Base-by-base conservation (phyloP, 53 echinoderm and acorn worm genomes). In the Holothuria leucospilota region DNA sequence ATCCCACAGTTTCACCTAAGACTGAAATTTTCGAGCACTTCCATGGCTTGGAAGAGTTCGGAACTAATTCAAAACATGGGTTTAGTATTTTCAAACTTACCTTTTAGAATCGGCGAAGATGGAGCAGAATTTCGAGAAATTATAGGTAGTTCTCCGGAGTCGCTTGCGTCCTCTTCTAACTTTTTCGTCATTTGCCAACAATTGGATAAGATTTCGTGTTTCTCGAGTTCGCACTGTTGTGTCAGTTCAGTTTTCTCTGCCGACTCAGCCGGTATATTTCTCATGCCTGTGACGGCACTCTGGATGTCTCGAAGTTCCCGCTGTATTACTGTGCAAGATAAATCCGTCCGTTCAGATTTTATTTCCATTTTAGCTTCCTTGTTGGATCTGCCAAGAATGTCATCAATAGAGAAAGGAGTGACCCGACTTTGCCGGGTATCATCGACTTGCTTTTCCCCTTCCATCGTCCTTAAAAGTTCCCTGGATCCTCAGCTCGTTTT, bases 321-420 rank as follows among this genome's bases (percentile, higher is more conserved):
- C 38, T 83, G 65, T 14, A 83, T 83, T 13, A 83, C 67, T 2
- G 66, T 83, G 15, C 67, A 83, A 15, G 84, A 66, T 65, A 83
- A 52, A 15, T 66, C 65, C 12, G 41, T 66, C 21, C 24, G 23
- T 39, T 40, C 24, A 13, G 66, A 21, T 25, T 46, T 64, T 24
- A 41, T 42, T 20, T 24, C 28, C 39, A 42, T 13, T 52, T 41
- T 42, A 29, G 9, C 20, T 8, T 63, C 82, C 49, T 46, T n/a
- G 21, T 83, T 66, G 20, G 24, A 21, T 91, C 59, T 90, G 14
- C 91, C 91, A 59, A 94, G 88, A 87, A 94, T 94, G 69, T 94
- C 94, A 41, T 88, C 62, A 46, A 94, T 94, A 2, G 92, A 90
- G 85, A 94, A 94, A 34, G 94, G 94, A 15, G 94, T 94, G 2